Base-by-base conservation (phyloP, 2,888 invertebrate genomes). In the Drosophila affinis region DNA sequence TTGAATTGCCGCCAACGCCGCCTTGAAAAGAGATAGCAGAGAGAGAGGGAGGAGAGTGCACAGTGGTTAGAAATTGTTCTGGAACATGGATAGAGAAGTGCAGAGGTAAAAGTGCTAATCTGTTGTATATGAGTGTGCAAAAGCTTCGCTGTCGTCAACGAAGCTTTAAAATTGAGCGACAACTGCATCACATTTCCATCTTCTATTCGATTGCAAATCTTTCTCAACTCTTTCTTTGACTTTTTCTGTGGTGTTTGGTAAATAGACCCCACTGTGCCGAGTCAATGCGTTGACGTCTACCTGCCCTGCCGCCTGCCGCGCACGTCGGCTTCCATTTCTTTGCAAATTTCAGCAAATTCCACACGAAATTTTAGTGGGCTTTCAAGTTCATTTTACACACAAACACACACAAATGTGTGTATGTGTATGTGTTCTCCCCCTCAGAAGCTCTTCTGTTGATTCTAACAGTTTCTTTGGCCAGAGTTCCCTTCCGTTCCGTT, bases 311-410 rank as follows among this genome's bases (percentile, higher is more conserved):
- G 68, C 76, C 78, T 78, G 67, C 9, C 53, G 51, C 34, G 14
- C 17, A 52, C 32, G 34, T 56, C 24, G 56, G 39, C 53, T 54
- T 62, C 53, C 45, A 39, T 56, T 68, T 76, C 68, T 73, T 86
- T 83, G 88, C 76, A 67, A 69, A 76, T 83, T 76, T 88, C 87
- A 84, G 83, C 88, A 86, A 83, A 84, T 84, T 84, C 88, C 88
- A 64, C 51, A 58, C 70, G 78, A 78, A 70, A 86, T 74, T 58
- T 63, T 34, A 57, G 56, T 45, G 39, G 34, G 10, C 32, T 74
- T 32, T 27, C 14, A 14, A 12, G 51, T 61, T 74, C 60, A 18
- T 51, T 56, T 74, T 74, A 67, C 61, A 29, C 29, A 27, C 27
- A 27, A 6, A 27, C 27, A 29, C 29, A 29, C 46, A 29, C 45